Evolutionary conservation across 2,113 vertebrate genomes (phyloP).

Genomic region (Thamnophis sirtalis): DNA sequence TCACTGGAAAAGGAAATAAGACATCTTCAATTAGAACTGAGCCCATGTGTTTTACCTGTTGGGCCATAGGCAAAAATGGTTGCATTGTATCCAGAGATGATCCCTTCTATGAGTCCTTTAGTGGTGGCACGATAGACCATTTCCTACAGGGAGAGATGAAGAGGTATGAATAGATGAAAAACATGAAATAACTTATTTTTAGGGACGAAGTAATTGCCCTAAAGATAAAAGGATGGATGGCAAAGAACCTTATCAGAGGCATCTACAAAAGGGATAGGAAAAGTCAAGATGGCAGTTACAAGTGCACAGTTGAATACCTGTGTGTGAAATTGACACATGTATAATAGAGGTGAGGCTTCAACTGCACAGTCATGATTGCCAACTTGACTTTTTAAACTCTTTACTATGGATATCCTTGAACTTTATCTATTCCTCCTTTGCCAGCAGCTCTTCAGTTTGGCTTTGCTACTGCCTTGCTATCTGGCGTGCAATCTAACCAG

Average conservation of each 20-base stretch:
- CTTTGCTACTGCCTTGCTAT: not conserved
- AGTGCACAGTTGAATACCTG: not conserved
- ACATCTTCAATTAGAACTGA: not conserved
- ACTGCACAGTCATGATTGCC: not conserved
- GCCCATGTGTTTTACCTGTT: slow-evolving; percentile 72
- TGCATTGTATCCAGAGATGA: slow-evolving; percentile 89
- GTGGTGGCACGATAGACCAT: slow-evolving; percentile 87
- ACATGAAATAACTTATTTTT: not conserved
- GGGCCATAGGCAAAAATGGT: slow-evolving; percentile 90
- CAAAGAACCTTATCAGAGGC: not conserved
- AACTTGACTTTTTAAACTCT: not conserved
- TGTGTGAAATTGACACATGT: not conserved
- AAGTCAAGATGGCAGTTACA: not conserved
- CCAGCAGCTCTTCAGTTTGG: not conserved
- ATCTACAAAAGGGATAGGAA: not conserved
- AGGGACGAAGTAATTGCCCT: not conserved
- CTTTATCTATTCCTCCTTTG: not conserved
- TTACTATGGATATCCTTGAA: not conserved
- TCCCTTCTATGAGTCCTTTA: slow-evolving; percentile 79
- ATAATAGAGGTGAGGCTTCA: not conserved
- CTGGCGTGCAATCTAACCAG: not conserved
- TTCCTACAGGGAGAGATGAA: slow-evolving; percentile 68
- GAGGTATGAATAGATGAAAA: not conserved
- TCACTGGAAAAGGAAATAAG: not conserved
- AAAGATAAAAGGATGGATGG: not conserved